These are phyloP conservation scores for Ichneumoninae sp. DNA, from an alignment of 2,888 invertebrate genomes.

Conservation along the genomic window DNA sequence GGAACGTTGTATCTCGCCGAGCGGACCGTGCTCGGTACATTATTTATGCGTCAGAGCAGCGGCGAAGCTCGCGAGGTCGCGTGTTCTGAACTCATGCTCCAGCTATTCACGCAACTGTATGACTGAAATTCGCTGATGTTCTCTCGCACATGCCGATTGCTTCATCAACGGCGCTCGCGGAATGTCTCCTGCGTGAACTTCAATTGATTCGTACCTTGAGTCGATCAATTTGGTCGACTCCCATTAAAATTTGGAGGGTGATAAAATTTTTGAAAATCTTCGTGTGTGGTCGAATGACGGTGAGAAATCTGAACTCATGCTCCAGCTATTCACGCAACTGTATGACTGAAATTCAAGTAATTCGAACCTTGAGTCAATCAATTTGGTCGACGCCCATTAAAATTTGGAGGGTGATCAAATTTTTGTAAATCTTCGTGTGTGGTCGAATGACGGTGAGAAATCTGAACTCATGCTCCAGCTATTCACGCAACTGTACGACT, in stretches of 20 bases:
- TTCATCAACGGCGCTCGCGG: neutral
- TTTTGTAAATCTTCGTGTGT: no score
- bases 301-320: conserved; percentile 7
- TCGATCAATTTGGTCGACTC: neutral
- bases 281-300: neutral
- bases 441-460: no score
- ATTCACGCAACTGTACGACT: conserved; percentile 22
- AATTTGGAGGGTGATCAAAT: no score
- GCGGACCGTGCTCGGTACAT: conserved; percentile 47
- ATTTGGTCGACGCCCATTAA: no score
- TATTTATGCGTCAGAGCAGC: conserved; percentile 53
- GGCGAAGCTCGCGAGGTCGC: conserved; percentile 49
- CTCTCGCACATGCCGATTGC: conserved; percentile 18
- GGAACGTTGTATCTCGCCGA: conserved; percentile 53
- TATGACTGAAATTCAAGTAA: no score
- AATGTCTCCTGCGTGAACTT: conserved; percentile 2
- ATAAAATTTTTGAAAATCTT: neutral
- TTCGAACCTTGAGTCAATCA: no score
- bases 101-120: conserved; percentile 36
- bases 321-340: conserved; percentile 40
- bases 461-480: conserved; percentile 57
- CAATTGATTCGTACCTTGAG: neutral
- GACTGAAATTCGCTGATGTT: conserved; percentile 40
- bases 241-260: neutral
- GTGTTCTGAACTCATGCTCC: conserved; percentile 55